These are phyloP conservation scores for Orthosia gothica DNA, from an alignment of 2,888 invertebrate species.

Conservation along the genomic window DNA sequence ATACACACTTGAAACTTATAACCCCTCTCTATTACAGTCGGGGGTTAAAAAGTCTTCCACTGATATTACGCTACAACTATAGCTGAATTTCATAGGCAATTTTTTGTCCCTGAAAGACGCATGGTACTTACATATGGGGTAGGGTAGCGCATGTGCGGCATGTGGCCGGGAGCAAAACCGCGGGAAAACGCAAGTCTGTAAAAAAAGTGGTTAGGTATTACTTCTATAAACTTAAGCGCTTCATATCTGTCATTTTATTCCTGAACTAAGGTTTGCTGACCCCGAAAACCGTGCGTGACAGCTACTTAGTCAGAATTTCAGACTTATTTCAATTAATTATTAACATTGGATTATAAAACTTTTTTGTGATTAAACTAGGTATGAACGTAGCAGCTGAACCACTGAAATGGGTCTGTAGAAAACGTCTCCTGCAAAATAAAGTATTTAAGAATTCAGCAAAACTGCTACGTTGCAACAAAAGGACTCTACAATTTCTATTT, in stretches of 20 bases:
- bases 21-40: too few species aligned
- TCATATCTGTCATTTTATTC: constrained; percentile 11
- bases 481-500: background rate
- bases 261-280: constrained; percentile 33
- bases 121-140: too few species aligned
- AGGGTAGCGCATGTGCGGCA: too few species aligned
- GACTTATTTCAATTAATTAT: constrained; percentile 25
- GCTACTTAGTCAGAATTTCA: constrained; percentile 19
- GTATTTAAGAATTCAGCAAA: background rate
- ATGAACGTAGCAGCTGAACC: background rate
- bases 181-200: too few species aligned
- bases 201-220: too few species aligned
- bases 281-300: constrained; percentile 41
- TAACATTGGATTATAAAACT: background rate
- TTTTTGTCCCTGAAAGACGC: too few species aligned
- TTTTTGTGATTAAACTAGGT: background rate
- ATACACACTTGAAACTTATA: too few species aligned
- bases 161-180: too few species aligned
- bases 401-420: background rate
- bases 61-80: too few species aligned
- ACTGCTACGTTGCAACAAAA: background rate
- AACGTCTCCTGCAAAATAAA: background rate
- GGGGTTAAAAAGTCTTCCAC: too few species aligned
- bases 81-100: too few species aligned
- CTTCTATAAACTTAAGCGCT: background rate